Conservation (phyloP, 23 tunicate genomes). For the Halocynthia aurantium region DNA sequence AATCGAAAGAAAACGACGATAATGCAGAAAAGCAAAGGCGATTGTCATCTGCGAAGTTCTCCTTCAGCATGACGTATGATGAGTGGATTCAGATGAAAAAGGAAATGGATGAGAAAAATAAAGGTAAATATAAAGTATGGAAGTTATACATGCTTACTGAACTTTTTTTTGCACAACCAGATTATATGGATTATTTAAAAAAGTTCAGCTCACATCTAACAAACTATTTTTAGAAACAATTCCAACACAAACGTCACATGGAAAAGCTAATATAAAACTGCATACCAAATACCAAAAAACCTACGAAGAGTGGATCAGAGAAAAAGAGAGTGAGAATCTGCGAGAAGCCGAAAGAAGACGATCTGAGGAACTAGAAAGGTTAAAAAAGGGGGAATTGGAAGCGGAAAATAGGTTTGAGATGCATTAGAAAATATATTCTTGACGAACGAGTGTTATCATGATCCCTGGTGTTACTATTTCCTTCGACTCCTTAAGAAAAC, state of each 20-base stretch:
- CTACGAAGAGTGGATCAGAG: constrained; percentile 65
- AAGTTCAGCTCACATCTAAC: neutral
- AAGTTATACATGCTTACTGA: too few relatives aligned
- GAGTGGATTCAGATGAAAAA: constrained; percentile 59
- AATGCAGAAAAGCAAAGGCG: neutral
- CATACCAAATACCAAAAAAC: constrained; percentile 45
- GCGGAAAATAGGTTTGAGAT: constrained; percentile 1
- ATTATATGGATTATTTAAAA: neutral
- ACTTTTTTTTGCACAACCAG: neutral
- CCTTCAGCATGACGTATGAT: constrained; percentile 50
- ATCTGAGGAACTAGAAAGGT: constrained; percentile 7
- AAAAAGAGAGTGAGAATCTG: constrained; percentile 32
- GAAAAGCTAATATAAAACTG: neutral
- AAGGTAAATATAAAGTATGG: constrained; percentile 2
- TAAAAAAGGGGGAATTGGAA: constrained; percentile 9
- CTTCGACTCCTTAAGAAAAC: constrained; percentile 16
- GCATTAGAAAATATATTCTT: neutral
- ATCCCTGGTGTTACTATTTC: neutral
- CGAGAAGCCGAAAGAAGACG: neutral
- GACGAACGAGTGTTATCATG: neutral
- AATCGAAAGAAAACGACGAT: constrained; percentile 37
- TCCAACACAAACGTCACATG: neutral
- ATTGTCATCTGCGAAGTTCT: neutral
- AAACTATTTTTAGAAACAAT: neutral
- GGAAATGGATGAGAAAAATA: constrained; percentile 20